These are phyloP conservation scores for Lasioglossum malachurum DNA, from an alignment of 2,888 invertebrate genomes.

Conservation along the genomic window DNA sequence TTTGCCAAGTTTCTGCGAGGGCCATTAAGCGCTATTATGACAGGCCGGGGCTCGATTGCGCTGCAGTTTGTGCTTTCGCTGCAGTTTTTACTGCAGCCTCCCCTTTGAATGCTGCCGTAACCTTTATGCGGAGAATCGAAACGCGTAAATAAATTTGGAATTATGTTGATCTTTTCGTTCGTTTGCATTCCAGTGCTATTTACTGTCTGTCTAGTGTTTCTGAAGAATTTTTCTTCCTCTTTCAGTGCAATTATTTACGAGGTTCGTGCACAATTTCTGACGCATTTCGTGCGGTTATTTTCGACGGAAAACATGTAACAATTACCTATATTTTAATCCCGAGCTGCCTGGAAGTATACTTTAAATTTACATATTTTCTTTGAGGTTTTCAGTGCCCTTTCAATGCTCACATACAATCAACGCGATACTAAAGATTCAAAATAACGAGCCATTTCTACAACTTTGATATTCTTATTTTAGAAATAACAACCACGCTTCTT, in stretches of 20 bases:
- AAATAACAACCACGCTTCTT: background rate
- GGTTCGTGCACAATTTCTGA: background rate
- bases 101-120: background rate
- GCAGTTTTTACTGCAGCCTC: background rate
- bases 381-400: background rate
- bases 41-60: constrained; percentile 7
- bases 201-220: background rate
- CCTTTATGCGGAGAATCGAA: background rate
- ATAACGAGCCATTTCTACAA: background rate
- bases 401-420: too few species aligned
- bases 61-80: background rate
- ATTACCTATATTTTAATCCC: background rate
- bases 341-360: background rate
- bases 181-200: background rate
- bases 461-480: background rate
- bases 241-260: background rate
- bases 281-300: background rate
- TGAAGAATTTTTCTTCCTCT: background rate
- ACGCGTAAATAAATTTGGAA: background rate
- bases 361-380: background rate
- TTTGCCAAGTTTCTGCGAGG: constrained; percentile 34
- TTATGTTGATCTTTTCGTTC: background rate
- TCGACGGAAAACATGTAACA: background rate
- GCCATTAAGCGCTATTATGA: constrained; percentile 46
- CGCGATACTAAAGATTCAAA: too few species aligned